phyloP scores from a whole-genome alignment of 2,797 vertebrate genomes.

The Paramormyrops hopkinsi region DNA sequence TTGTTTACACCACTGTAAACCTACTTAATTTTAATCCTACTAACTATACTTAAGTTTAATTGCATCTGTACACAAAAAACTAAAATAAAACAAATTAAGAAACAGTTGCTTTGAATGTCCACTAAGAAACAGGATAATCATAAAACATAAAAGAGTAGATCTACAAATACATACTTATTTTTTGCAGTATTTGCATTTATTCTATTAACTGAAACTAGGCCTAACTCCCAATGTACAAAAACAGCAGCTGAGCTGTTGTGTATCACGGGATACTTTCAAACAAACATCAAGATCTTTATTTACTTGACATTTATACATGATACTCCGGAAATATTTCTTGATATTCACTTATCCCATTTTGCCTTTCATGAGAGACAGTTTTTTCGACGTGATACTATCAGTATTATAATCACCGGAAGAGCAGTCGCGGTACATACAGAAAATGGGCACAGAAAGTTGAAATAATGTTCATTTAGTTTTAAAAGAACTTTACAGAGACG shows the following conservation, averaged over 20 bases:
- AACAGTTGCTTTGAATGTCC: background rate
- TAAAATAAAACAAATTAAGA: background rate
- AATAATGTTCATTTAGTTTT: background rate
- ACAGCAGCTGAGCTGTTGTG: background rate
- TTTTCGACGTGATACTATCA: background rate
- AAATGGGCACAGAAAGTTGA: background rate
- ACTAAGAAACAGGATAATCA: background rate
- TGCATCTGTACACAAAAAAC: background rate
- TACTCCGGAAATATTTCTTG: background rate
- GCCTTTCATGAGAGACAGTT: background rate
- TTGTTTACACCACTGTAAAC: background rate
- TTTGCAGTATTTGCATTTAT: background rate
- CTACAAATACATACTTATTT: background rate
- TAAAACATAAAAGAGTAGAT: background rate
- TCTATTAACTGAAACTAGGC: background rate
- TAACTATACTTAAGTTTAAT: background rate
- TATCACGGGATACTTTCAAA: background rate
- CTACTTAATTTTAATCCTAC: background rate
- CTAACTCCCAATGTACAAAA: background rate
- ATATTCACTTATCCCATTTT: background rate
- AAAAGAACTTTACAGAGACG: background rate
- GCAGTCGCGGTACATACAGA: background rate
- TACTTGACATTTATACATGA: background rate
- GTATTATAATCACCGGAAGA: background rate
- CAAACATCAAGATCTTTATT: background rate